Percentiles rank a stretch among this genome's conserved stretches.
Conservation (phyloP, 2,113 vertebrate species). For the Aptenodytes patagonicus region DNA sequence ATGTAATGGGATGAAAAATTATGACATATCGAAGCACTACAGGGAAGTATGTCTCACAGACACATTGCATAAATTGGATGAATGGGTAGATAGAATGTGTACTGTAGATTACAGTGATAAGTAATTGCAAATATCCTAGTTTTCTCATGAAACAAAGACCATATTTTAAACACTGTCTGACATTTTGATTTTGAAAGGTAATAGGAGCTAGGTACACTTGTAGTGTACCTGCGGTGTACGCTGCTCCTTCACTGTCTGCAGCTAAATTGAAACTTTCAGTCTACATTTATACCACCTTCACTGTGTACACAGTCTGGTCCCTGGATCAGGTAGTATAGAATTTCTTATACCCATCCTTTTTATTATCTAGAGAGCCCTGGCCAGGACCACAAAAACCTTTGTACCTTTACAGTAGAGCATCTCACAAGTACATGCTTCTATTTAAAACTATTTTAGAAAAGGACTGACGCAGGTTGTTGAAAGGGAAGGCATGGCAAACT, state of each 20-base stretch:
- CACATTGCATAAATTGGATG: fast-evolving
- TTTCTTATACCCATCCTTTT: not conserved
- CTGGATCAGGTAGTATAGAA: not conserved
- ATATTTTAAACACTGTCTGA: not conserved
- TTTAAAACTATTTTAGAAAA: not conserved
- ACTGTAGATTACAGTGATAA: not conserved
- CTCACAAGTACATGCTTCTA: not conserved
- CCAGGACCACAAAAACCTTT: not conserved
- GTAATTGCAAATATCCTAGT: not conserved
- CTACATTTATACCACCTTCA: not conserved
- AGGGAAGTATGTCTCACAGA: not conserved
- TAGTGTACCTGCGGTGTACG: not conserved
- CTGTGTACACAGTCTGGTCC: not conserved
- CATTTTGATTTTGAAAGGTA: not conserved
- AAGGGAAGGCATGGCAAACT: not conserved
- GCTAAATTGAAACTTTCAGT: not conserved
- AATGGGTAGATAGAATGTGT: not conserved
- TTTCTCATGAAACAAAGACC: not conserved
- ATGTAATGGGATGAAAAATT: not conserved
- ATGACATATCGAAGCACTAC: not conserved
- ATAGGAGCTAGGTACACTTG: not conserved
- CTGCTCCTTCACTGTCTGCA: not conserved
- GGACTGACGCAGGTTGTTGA: not conserved
- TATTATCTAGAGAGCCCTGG: not conserved
- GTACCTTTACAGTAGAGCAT: not conserved